Base-by-base conservation (phyloP, 2,888 invertebrate genomes). In the Athrips mouffetella region DNA sequence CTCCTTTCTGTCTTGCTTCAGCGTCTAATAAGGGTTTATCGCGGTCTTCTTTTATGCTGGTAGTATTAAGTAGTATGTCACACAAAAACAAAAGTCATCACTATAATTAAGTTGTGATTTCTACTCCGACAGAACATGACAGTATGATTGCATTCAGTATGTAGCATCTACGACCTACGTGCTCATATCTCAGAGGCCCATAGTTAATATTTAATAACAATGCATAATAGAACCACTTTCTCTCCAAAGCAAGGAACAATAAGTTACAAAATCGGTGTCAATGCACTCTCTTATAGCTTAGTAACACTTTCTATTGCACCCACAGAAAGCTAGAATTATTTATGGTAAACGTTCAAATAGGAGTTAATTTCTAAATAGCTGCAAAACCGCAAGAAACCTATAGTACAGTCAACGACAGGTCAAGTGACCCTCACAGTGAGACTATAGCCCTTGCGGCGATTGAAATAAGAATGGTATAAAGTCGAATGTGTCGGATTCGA, bases 301-400 rank as follows among this genome's bases (percentile, higher is more conserved):
- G 68, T 58, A 60, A 62, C 63, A 65, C 66, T 68, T 67, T 66
- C 67, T 67, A 60, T 57, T 47, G 20, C 55, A 64, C 66, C 66
- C 55, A 65, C 64, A 55, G 58, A 54, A 58, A 57, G 60, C 62
- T 60, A 63, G 57, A 55, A 55, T 37, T 52, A 53, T 48, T n/a
- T n/a, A n/a, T n/a, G n/a, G n/a, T n/a, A n/a, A 42, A 35, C 49
- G 51, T 50, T 3, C 13, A 31, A 11, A 15, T 6, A 7, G 13
- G 15, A 31, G 31, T 31, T 31, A 15, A 31, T 15, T 15, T 11
- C 15, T 31, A 11, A 31, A 31, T 31, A 8, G n/a, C 10, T n/a
- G n/a, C n/a, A n/a, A n/a, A n/a, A n/a, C n/a, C n/a, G n/a, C n/a
- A n/a, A n/a, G n/a, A n/a, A n/a, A n/a, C n/a, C n/a, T n/a, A n/a